These are phyloP conservation scores for Neotoxoptera formosana DNA, from an alignment of 1,140 invertebrate species.

Conservation along the genomic window DNA sequence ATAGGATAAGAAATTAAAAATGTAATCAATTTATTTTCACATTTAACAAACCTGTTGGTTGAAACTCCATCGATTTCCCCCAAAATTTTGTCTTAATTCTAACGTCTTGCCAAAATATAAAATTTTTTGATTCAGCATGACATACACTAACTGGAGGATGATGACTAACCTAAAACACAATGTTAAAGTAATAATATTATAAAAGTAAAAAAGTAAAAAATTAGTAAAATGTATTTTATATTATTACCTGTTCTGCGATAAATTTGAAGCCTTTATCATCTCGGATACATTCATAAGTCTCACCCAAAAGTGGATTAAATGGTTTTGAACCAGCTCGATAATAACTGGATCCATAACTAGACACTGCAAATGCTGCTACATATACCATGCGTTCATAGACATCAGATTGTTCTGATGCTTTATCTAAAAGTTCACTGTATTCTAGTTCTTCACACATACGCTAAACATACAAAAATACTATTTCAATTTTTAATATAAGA, in stretches of 20 bases:
- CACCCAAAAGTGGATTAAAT: constrained; percentile 86
- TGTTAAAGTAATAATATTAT: constrained; percentile 50
- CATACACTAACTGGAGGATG: constrained; percentile 87
- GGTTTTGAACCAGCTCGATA: constrained; percentile 85
- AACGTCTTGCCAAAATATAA: constrained; percentile 82
- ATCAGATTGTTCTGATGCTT: constrained; percentile 71
- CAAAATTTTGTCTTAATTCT: constrained; percentile 89
- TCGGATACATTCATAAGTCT: constrained; percentile 83
- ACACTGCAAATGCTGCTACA: constrained; percentile 84
- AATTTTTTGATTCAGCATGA: constrained; percentile 78
- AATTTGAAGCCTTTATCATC: constrained; percentile 82
- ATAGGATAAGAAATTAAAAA: background rate
- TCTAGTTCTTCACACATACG: constrained; percentile 85
- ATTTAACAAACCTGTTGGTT: constrained; percentile 72
- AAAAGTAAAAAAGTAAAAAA: background rate
- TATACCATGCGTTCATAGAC: constrained; percentile 77
- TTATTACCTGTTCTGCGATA: constrained; percentile 71
- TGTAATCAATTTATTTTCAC: background rate
- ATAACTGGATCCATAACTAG: constrained; percentile 79
- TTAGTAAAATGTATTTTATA: background rate
- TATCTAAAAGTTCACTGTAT: constrained; percentile 81
- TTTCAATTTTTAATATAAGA: too few species aligned
- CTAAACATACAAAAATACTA: constrained; percentile 62
- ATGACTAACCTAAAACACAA: constrained; percentile 77
- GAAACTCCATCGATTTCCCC: constrained; percentile 91